Conservation (phyloP, 2,797 vertebrate genomes). For the Glossophaga mutica region DNA sequence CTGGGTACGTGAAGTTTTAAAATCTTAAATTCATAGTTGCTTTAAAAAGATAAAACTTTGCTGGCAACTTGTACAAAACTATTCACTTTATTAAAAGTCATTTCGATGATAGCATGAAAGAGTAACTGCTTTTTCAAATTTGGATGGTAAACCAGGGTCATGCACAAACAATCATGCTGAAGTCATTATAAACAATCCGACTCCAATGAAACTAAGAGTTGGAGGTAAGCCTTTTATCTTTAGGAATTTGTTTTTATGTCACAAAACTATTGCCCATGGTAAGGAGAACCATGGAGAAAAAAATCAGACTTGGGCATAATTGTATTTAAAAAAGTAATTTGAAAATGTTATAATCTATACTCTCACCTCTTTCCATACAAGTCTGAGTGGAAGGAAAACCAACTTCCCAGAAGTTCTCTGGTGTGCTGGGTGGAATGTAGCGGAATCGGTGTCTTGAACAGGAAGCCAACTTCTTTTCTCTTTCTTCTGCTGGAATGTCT, state of each 20-base stretch:
- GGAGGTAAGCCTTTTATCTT: not conserved
- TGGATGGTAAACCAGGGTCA: not conserved
- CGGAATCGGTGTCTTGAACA: constrained; percentile 95
- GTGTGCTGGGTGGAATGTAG: constrained; percentile 92
- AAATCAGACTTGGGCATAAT: not conserved
- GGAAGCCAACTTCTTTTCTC: constrained; percentile 89
- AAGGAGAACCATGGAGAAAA: not conserved
- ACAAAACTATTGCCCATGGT: not conserved
- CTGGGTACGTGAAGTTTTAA: constrained; percentile 5
- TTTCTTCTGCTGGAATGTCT: constrained; percentile 91
- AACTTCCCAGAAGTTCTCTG: constrained; percentile 98
- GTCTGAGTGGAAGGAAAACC: constrained; percentile 98
- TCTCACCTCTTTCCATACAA: constrained; percentile 93
- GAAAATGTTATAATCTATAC: constrained; percentile 26
- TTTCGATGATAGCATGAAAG: not conserved
- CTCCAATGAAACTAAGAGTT: not conserved
- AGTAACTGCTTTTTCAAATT: constrained; percentile 25
- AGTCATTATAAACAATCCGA: not conserved
- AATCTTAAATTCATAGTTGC: not conserved
- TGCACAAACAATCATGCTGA: not conserved
- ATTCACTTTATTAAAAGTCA: not conserved
- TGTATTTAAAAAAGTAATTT: not conserved
- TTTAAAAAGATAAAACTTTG: not conserved
- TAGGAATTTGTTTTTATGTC: constrained; percentile 1
- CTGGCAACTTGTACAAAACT: not conserved